Evolutionary conservation across 2,888 invertebrate genomes (phyloP), one percentile per base, ranked within the genome.

Genomic region (Sphecodes monilicornis): DNA sequence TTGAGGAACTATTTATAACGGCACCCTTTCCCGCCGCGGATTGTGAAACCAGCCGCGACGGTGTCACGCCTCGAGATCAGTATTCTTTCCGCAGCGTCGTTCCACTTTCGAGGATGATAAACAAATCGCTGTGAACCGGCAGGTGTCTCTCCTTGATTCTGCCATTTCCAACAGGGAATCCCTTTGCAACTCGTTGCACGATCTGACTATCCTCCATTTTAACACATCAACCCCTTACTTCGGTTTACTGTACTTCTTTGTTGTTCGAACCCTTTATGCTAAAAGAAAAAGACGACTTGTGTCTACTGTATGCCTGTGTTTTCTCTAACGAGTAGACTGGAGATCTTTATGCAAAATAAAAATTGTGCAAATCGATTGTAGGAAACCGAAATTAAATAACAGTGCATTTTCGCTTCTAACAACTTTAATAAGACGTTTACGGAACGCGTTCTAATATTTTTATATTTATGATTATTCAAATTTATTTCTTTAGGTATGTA

Each of bases 1-100:
- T 86, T 76, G 81, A 78, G 68, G 29, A 46, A 76, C 82, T 86
- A 86, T 86, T 86, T 86, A 85, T 86, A 85, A 76, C 85, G 73
- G 54, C 76, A 85, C 85, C 85, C 85, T 76, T 73, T 66, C 26
- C 41, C 70, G 50, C 50, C 69, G 57, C 64, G 36, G 71, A 80
- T 80, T 71, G 85, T 74, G 80, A 84, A 84, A 64, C 64, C 32
- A 22, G 22, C 39, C 78, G 70, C 26, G 70, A 46, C 70, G 68
- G 66, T 69, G 46, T 46, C 54, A 66, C 39, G 41, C n/a, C 36
- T 74, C 80, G 50, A 29, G 66, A 78, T 80, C 41, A 50, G 66
- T 78, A 85, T 81, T 85, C 81, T 72, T 70, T 76, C 32, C 77
- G 26, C 54, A 60, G 10, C 46, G 66, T 79, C 46, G 73, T 54